Base-by-base conservation (phyloP, 2,113 vertebrate genomes). In the Saccopteryx leptura region DNA sequence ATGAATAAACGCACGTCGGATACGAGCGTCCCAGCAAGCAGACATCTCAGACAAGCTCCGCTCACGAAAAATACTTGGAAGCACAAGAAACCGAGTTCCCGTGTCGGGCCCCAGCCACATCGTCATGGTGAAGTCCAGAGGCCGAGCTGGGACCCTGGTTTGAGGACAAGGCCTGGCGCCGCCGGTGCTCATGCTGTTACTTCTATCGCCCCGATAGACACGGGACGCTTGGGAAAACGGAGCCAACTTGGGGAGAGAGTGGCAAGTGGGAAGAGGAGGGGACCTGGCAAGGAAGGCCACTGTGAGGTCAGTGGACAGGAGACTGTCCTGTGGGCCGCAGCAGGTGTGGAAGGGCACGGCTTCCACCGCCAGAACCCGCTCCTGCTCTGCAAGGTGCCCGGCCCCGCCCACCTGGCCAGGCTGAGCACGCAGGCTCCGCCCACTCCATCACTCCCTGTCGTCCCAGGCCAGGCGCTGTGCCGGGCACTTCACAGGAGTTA, bases 401-500 rank as follows among this genome's bases (percentile, higher is more conserved):
- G 18, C 5, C 15, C 76, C 18, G 50, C 76, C 76, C 39, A 26
- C 39, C 31, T 2, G 7, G 54, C 24, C n/a, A 58, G 26, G 69
- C 69, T 23, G 14, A 50, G 71, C 58, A 28, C 33, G 4, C 58
- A 6, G 26, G 56, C 60, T 24, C 72, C 28, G 0, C 58, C 80
- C 61, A 4, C 61, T 10, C 48, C n/a, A 9, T 19, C 9, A 3
- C 66, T 9, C 0, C 28, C 33, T 83, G 5, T 17, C 50, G 17
- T 12, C 65, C 83, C 2, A 60, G 46, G 21, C 26, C 50, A 58
- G 8, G 63, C 4, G 2, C n/a, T 8, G 52, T 24, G 76, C 76
- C 75, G 0, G 50, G 76, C 12, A 18, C 26, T 7, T 28, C 3
- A 31, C 11, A 0, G 0, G 8, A 33, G 14, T 11, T 28, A 21